Base-by-base conservation (phyloP, 2,888 invertebrate genomes). In the Melipona beecheii region DNA sequence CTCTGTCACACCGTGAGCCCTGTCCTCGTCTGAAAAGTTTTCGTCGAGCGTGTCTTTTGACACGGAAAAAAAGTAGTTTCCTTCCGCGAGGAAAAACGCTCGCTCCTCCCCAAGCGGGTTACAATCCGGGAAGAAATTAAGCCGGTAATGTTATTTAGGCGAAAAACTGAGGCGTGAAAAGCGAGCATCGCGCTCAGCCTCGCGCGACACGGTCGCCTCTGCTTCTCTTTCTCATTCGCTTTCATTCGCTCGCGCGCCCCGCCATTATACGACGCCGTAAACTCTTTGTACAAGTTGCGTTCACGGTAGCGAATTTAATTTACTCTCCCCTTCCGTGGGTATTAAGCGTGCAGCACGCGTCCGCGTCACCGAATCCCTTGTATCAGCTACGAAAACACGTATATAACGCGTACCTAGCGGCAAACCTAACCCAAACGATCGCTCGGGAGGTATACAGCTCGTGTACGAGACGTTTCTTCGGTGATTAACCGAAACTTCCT, bases 301-400 rank as follows among this genome's bases (percentile, higher is more conserved):
- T 81, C 80, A 66, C 78, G 79, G 75, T 64, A 75, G 81, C 86
- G 83, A 85, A 86, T 87, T 85, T 87, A 89, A 88, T 80, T 76
- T 84, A 82, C 85, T 81, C 69, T 71, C 52, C 70, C 58, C 64
- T 68, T 24, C 36, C 27, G 6, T 11, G 9, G 72, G 27, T 71
- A 78, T 85, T 83, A 89, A 88, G 75, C 72, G 66, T 31, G 19
- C 50, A 64, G 83, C 87, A 70, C 78, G 89, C 79, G 83, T 85
- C 87, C 72, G 60, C 79, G 54, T 81, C 75, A 24, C 15, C n/a
- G 56, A 65, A 65, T 68, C 70, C 19, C 43, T 43, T 60, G 66
- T 70, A 69, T 69, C 73, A 82, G 54, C 75, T 24, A 68, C 60
- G 69, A 60, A 70, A 70, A 81, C 58, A 75, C 65, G 81, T 83